Percentiles rank a stretch among this genome's conserved stretches.
These are phyloP conservation scores for Periphyllus acericola DNA, from an alignment of 2,888 invertebrate species.

Conservation along the genomic window DNA sequence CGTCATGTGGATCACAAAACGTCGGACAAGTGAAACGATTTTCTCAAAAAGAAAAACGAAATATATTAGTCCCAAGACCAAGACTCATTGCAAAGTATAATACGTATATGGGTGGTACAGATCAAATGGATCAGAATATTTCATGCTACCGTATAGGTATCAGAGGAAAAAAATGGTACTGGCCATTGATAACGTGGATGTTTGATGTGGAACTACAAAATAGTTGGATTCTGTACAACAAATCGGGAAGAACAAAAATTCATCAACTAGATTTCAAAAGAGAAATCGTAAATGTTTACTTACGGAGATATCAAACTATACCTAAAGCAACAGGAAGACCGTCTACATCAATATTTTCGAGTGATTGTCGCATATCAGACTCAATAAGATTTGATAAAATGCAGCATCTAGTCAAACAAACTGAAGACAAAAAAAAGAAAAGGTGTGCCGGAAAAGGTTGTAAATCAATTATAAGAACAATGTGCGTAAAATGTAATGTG, in stretches of 20 bases:
- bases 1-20: too few species aligned
- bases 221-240: slow-evolving; percentile 29
- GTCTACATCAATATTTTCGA: slow-evolving; percentile 21
- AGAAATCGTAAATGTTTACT: neutral
- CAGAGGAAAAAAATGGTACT: slow-evolving; percentile 64
- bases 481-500: neutral
- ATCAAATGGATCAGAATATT: slow-evolving; percentile 65
- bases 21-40: too few species aligned
- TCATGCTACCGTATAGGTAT: slow-evolving; percentile 64
- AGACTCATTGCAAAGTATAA: slow-evolving; percentile 64
- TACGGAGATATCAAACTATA: too few species aligned
- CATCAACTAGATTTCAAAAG: slow-evolving; percentile 24
- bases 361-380: slow-evolving; percentile 40
- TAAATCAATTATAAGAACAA: neutral
- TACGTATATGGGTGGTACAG: slow-evolving; percentile 64
- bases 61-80: slow-evolving; percentile 63
- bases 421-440: slow-evolving; percentile 19
- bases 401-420: slow-evolving; percentile 9
- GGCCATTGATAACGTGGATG: slow-evolving; percentile 38
- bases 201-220: slow-evolving; percentile 11
- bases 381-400: slow-evolving; percentile 35
- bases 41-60: slow-evolving; percentile 60
- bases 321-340: too few species aligned
- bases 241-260: slow-evolving; percentile 18
- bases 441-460: slow-evolving; percentile 31